Conservation (phyloP, 2,797 vertebrate species). For the Diglossa cyanea region DNA sequence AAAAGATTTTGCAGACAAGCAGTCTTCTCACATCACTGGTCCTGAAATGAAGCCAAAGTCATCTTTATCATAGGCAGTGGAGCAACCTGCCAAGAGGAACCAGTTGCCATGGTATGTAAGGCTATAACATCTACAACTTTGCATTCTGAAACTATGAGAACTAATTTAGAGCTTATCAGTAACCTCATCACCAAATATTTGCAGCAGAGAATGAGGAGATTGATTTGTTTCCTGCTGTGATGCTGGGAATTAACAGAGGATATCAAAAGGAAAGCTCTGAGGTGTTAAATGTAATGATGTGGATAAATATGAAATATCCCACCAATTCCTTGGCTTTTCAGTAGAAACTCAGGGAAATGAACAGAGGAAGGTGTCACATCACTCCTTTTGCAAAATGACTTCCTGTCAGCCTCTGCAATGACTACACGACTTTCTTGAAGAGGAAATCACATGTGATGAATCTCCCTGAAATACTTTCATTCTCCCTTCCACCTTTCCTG, state of each 20-base stretch:
- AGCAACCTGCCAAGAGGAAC: background rate
- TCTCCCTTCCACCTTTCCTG: background rate
- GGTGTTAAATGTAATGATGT: background rate
- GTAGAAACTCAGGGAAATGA: background rate
- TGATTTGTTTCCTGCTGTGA: slow-evolving; percentile 16
- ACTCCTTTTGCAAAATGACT: background rate
- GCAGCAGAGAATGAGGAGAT: background rate
- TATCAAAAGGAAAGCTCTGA: slow-evolving; percentile 19
- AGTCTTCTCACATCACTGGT: background rate
- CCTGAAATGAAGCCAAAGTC: slow-evolving; percentile 12
- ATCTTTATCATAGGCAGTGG: background rate
- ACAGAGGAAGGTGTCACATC: background rate
- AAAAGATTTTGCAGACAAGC: background rate
- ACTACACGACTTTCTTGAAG: background rate
- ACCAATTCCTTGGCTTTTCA: background rate
- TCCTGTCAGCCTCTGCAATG: background rate
- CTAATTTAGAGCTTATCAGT: background rate
- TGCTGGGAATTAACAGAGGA: slow-evolving; percentile 6
- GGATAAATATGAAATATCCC: background rate
- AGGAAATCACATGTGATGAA: background rate
- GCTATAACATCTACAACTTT: background rate
- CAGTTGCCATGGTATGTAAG: background rate
- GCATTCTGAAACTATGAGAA: background rate
- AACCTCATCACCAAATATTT: slow-evolving; percentile 23
- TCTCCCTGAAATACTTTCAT: background rate